phyloP scores from a whole-genome alignment of 1,140 invertebrate species.

The Theocolax elegans region DNA sequence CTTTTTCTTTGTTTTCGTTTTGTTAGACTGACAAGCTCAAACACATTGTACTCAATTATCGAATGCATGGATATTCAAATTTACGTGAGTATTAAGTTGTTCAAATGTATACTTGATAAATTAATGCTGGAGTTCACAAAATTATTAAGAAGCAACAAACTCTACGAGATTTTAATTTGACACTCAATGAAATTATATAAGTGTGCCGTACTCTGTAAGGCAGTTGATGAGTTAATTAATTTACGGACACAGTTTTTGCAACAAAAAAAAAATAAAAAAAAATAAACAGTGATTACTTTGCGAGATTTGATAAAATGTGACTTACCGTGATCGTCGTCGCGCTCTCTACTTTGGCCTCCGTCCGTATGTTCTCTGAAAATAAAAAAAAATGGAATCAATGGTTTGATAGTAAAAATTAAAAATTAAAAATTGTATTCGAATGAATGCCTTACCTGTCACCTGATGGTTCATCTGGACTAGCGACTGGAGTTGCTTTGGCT shows the following conservation, averaged over 20 bases:
- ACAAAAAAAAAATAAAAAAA: too few relatives aligned
- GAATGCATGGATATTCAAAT: constrained; percentile 13
- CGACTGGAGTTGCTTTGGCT: constrained; percentile 69
- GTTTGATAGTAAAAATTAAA: too few relatives aligned
- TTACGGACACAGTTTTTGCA: constrained; percentile 11
- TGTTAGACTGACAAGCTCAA: too few relatives aligned
- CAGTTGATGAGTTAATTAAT: constrained; percentile 10
- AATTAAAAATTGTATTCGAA: constrained; percentile 12
- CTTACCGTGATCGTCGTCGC: constrained; percentile 68
- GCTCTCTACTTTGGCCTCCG: constrained; percentile 71
- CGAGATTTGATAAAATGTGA: constrained; percentile 11
- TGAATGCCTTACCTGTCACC: constrained; percentile 64
- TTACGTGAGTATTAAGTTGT: not conserved
- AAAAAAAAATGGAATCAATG: constrained; percentile 7
- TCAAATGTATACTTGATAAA: not conserved
- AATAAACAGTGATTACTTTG: too few relatives aligned
- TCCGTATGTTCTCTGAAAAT: constrained; percentile 71
- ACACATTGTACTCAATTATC: too few relatives aligned
- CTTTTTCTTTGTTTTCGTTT: too few relatives aligned
- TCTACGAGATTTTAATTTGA: not conserved
- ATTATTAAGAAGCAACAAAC: constrained; percentile 19
- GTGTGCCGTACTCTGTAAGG: constrained; percentile 9
- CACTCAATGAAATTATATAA: constrained; percentile 13
- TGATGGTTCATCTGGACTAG: constrained; percentile 69
- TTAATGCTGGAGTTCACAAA: not conserved